Conservation (phyloP, 1,140 invertebrate genomes). For the Drosophila arizonae region DNA sequence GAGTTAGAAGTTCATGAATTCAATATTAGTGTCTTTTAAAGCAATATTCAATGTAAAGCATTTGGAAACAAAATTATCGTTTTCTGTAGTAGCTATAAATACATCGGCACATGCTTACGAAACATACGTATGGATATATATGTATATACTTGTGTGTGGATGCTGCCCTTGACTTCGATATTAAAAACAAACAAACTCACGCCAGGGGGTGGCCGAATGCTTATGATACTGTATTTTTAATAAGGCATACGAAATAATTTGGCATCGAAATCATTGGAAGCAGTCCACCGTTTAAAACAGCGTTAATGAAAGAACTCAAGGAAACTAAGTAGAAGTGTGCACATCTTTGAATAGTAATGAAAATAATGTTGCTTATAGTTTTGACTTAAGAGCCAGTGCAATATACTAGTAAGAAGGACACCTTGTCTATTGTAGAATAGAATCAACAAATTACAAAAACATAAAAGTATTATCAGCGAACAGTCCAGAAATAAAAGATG, state of each 20-base stretch:
- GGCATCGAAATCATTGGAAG: background rate
- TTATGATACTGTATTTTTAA: background rate
- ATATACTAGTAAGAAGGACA: conserved; percentile 18
- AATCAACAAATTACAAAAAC: conserved; percentile 25
- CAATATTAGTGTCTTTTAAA: too few relatives aligned
- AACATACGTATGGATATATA: background rate
- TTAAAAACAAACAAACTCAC: conserved; percentile 21
- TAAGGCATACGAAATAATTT: conserved; percentile 13
- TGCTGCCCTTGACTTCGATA: conserved; percentile 62
- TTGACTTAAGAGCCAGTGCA: conserved; percentile 6
- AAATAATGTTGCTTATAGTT: background rate
- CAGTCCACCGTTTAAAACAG: too few relatives aligned
- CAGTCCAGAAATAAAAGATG: conserved; percentile 17
- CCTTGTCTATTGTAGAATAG: conserved; percentile 21
- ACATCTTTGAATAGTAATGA: background rate
- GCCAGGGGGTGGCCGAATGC: background rate
- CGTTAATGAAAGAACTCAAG: too few relatives aligned
- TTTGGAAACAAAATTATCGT: conserved; percentile 2
- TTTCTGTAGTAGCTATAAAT: conserved; percentile 34
- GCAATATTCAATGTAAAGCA: background rate
- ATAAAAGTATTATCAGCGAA: conserved; percentile 19
- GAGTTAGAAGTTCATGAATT: background rate
- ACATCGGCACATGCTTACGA: conserved; percentile 35
- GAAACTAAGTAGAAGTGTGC: background rate
- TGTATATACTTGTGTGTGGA: too few relatives aligned